Base-by-base conservation (phyloP, 1,140 invertebrate genomes). In the Dysdera silvatica region DNA sequence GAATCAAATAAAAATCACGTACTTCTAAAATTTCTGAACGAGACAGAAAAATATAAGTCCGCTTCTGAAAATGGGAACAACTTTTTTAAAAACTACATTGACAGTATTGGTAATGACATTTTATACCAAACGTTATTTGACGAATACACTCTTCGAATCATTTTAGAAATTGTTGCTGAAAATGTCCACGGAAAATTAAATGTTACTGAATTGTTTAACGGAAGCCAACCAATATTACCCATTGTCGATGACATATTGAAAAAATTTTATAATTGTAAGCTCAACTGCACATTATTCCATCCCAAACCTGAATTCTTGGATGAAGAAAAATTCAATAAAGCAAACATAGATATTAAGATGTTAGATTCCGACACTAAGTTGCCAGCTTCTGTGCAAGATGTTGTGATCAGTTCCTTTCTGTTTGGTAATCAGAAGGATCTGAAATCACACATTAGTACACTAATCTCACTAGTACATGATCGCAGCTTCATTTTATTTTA, bases 151-250 rank as follows among this genome's bases (percentile, higher is more conserved):
- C n/a, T 60, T 20, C 20, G 68, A 35, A 47, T 56, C 4, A 47
- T 65, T 18, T n/a, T 69, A 16, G 68, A 69, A 14, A 45, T 66
- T 24, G 57, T 69, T 18, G 7, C 41, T 4, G 68, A 69, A 26
- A 69, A 69, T 41, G 57, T 23, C 16, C 45, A 40, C 24, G 54
- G 54, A 8, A 67, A 58, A 16, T 16, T 67, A 10, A 68, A 20
- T 48, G 49, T 67, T 2, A 2, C 61, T 14, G 67, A 68, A 29
- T 26, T 61, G 4, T 53, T 37, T 40, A 23, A 35, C 2, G 23
- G 31, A 14, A 40, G 33, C 7, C 14, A 35, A 4, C 23, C 33
- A 20, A 28, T 54, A 8, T 14, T 63, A 10, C n/a, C 23, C 24
- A 18, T 20, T 23, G 6, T 52, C n/a, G 23, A 12, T 23, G 48